These are phyloP conservation scores for Microcebus jonahi DNA, from an alignment of 2,113 vertebrate species.

Conservation along the genomic window DNA sequence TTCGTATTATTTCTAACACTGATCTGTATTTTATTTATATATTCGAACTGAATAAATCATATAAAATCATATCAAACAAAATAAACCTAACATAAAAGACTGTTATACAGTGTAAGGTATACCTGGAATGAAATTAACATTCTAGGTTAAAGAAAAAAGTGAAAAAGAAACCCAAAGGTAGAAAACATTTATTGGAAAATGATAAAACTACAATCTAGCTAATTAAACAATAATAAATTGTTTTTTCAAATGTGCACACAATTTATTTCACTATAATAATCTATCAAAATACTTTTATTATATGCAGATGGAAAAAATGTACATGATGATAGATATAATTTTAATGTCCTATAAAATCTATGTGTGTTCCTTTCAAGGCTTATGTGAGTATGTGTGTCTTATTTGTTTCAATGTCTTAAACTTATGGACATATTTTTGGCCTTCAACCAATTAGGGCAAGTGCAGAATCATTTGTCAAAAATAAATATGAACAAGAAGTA, in stretches of 20 bases:
- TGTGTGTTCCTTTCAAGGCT: conserved; percentile 23
- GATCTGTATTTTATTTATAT: conserved; percentile 31
- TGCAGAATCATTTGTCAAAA: conserved; percentile 81
- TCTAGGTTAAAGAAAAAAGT: not conserved
- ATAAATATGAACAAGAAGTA: conserved; percentile 76
- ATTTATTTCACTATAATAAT: conserved; percentile 44
- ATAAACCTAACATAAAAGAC: conserved; percentile 25
- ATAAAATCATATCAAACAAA: not conserved
- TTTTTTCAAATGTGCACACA: not conserved
- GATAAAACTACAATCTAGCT: conserved; percentile 18
- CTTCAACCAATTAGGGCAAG: conserved; percentile 70
- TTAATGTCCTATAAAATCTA: conserved; percentile 41
- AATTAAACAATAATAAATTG: conserved; percentile 29
- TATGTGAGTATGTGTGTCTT: conserved; percentile 42
- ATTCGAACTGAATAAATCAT: conserved; percentile 19
- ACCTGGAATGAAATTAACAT: conserved; percentile 25
- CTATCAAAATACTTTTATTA: conserved; percentile 47
- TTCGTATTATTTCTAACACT: not conserved
- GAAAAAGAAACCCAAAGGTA: not conserved
- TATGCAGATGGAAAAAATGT: conserved; percentile 8
- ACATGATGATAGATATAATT: conserved; percentile 54
- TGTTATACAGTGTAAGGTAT: not conserved
- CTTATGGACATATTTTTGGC: conserved; percentile 66
- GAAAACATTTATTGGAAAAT: conserved; percentile 33
- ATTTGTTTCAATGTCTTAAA: conserved; percentile 68